Evolutionary conservation across 35 echinoderm and acorn worm genomes (phyloP), one percentile per base, ranked within the genome.

Genomic region (Chiridota heheva): DNA sequence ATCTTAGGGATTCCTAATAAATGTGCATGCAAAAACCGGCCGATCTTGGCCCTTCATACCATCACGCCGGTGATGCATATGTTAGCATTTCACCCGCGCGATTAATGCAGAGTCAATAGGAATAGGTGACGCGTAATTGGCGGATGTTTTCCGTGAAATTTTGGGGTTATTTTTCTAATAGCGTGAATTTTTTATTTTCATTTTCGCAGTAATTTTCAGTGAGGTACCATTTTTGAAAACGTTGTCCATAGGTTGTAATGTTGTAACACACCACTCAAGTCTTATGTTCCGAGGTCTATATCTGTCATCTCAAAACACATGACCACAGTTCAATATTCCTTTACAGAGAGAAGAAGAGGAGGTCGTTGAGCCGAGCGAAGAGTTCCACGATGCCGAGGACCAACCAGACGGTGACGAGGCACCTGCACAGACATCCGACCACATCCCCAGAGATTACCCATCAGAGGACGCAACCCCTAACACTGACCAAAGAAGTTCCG

Each of bases 371-470:
- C 70, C 42, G 38, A 76, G 70, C 59, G 74, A 87, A 16, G 85
- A 87, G 51, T 93, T 93, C 69, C 90, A 93, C 58, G 90, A 93
- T 80, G 90, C 90, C 17, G 67, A 82, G 39, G 90, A 92, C 31
- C 38, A 64, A 30, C 74, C 89, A 26, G 62, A 42, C 24, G 38
- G 38, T 36, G 69, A 29, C 3, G 42, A 55, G 6, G 86, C 60
- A 37, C 31, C 86, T 2, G 51, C n/a, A n/a, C 40, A 22, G 76
- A 36, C 2, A 6, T 46, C 32, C 20, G 40, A 25, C 44, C 32
- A 33, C 31, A 78, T 40, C 49, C 17, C 12, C 40, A 39, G 4
- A n/a, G n/a, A n/a, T 4, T 58, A 41, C 57, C 48, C 17, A 12
- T 20, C 31, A 37, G 29, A 63, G 34, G 65, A 28, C 43, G 34